A percentile compares a stretch with the other conserved stretches of the same genome.
Evolutionary conservation across 2,888 invertebrate genomes (phyloP).

Genomic region (Lasioglossum villosulum): DNA sequence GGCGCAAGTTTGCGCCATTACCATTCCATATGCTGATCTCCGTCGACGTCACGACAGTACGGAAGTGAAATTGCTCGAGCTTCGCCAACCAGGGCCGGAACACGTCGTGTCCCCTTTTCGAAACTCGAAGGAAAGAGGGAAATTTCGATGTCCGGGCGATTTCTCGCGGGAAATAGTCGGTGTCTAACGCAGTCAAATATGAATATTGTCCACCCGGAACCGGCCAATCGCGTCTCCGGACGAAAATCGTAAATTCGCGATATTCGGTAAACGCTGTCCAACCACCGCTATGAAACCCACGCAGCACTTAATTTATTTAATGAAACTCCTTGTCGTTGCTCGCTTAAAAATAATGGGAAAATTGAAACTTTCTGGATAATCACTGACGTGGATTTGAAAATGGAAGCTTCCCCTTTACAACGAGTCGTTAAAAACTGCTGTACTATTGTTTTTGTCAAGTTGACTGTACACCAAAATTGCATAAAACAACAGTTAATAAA

Average conservation of each 20-base stretch:
- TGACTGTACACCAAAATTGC: not conserved
- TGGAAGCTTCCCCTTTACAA: not conserved
- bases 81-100: not conserved
- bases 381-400: not conserved
- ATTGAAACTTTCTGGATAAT: not conserved
- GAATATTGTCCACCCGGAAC: slow-evolving; percentile 13
- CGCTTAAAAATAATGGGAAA: not conserved
- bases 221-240: slow-evolving; percentile 11
- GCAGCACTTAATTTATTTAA: not conserved
- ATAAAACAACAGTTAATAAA: not conserved
- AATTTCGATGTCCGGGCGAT: slow-evolving; percentile 32
- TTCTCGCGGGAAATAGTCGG: slow-evolving; percentile 48
- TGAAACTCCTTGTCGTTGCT: not conserved
- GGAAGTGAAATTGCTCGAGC: slow-evolving; percentile 19
- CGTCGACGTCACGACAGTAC: slow-evolving; percentile 13
- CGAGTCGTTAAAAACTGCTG: too few relatives aligned
- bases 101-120: not conserved
- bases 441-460: not conserved
- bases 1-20: slow-evolving; percentile 29
- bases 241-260: not conserved
- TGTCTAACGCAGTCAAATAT: not conserved
- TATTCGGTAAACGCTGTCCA: not conserved
- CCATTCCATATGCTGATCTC: slow-evolving; percentile 31
- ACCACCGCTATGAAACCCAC: not conserved
- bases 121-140: not conserved